These are phyloP conservation scores for Aplidium turbinatum DNA, from an alignment of 23 tunicate species.

Conservation along the genomic window DNA sequence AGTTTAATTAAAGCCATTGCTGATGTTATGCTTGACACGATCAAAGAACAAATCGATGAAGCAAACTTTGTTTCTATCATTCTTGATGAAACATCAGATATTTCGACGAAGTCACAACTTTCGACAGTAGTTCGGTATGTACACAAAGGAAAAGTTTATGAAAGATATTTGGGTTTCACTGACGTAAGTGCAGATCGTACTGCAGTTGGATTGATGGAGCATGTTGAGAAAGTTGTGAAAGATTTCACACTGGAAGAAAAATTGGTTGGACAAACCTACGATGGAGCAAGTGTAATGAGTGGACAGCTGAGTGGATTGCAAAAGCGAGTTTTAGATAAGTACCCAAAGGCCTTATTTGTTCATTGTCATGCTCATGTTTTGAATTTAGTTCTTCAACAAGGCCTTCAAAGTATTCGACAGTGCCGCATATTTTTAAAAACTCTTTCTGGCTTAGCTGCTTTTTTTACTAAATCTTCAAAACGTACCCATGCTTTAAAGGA, in stretches of 20 bases:
- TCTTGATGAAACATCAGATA: slow-evolving; percentile 7
- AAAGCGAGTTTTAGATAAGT: neutral
- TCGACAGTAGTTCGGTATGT: slow-evolving; percentile 7
- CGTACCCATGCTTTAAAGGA: slow-evolving; percentile 1
- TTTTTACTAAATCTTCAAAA: neutral
- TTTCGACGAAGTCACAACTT: neutral
- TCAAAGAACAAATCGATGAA: neutral
- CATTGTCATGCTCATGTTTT: slow-evolving; percentile 5
- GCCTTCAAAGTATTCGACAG: neutral
- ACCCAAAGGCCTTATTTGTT: slow-evolving; percentile 1
- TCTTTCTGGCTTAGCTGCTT: slow-evolving; percentile 4
- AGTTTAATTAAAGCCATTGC: neutral
- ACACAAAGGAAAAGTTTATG: neutral
- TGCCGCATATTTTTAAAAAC: slow-evolving; percentile 7
- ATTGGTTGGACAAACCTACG: slow-evolving; percentile 13
- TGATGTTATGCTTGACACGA: slow-evolving; percentile 7
- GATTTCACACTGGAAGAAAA: neutral
- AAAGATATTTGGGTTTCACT: neutral
- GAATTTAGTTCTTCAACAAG: slow-evolving; percentile 4
- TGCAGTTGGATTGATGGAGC: slow-evolving; percentile 3
- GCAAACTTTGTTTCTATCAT: neutral
- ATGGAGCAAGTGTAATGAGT: slow-evolving; percentile 15
- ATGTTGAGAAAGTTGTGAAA: neutral
- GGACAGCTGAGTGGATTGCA: slow-evolving; percentile 11
- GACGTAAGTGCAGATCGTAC: slow-evolving; percentile 5